Conservation (phyloP, 1,140 invertebrate genomes). For the Nasonia longicornis region DNA sequence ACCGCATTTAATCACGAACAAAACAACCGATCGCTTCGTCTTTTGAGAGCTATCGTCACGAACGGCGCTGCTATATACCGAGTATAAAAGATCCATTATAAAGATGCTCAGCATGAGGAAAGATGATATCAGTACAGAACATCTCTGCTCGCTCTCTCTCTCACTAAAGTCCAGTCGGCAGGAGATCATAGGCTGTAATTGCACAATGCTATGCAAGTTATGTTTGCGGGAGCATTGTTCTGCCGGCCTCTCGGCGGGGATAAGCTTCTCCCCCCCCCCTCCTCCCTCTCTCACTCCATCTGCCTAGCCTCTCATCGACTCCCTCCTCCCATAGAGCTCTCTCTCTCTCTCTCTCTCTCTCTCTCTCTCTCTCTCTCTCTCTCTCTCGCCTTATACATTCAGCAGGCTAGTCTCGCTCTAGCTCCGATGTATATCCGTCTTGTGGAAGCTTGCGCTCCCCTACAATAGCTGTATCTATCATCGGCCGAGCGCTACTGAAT, state of each 20-base stretch:
- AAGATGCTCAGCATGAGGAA: not conserved
- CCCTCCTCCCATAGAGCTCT: not conserved
- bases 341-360: not conserved
- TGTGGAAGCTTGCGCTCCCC: not conserved
- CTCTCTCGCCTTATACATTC: not conserved
- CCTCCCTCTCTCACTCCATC: not conserved
- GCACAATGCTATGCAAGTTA: slow-evolving; percentile 53
- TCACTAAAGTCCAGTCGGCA: not conserved
- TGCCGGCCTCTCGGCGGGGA: slow-evolving; percentile 18
- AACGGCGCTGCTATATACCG: no score
- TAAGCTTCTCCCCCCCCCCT: slow-evolving; percentile 13
- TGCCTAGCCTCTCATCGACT: not conserved
- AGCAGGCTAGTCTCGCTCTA: not conserved
- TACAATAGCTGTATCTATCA: no score
- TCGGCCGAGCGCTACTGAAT: not conserved
- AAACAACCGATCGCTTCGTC: no score
- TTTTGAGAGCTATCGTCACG: no score
- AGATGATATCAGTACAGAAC: not conserved
- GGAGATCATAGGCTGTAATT: slow-evolving; percentile 46
- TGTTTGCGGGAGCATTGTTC: slow-evolving; percentile 49
- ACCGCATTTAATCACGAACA: no score
- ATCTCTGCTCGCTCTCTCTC: no score
- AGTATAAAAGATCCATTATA: no score
- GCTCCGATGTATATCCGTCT: not conserved
- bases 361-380: not conserved